phyloP scores from a whole-genome alignment of 2,797 vertebrate species.

The Labeo calbasu region DNA sequence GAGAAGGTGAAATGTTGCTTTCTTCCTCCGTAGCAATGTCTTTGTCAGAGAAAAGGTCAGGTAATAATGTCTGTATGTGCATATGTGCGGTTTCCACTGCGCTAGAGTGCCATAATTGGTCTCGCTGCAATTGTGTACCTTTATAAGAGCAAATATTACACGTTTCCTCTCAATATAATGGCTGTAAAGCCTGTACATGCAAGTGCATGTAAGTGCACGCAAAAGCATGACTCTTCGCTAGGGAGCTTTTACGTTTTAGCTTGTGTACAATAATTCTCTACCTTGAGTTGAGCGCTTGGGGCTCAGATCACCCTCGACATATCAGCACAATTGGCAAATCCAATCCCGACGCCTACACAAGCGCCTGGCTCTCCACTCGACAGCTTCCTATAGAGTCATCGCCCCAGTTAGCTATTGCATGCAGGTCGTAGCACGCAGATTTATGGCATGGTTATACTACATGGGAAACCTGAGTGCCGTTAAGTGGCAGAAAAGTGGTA shows the following conservation, averaged over 20 bases:
- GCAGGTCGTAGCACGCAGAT: slow-evolving; percentile 24
- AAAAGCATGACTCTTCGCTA: slow-evolving; percentile 1
- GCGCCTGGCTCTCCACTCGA: slow-evolving; percentile 50
- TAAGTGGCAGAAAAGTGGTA: slow-evolving; percentile 23
- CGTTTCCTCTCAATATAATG: slow-evolving; percentile 30
- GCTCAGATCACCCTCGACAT: slow-evolving; percentile 55
- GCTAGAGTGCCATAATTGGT: slow-evolving; percentile 3
- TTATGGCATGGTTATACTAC: slow-evolving; percentile 33
- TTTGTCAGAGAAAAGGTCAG: slow-evolving; percentile 41
- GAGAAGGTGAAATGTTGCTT: background rate
- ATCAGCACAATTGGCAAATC: slow-evolving; percentile 50
- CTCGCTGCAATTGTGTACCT: background rate
- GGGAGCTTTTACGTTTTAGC: slow-evolving; percentile 37
- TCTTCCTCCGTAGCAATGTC: background rate
- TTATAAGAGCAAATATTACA: slow-evolving; percentile 24
- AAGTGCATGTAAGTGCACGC: slow-evolving; percentile 19
- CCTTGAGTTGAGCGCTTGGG: slow-evolving; percentile 31
- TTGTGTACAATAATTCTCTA: slow-evolving; percentile 34
- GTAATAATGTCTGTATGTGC: background rate
- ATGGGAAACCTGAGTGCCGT: slow-evolving; percentile 45
- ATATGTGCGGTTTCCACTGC: background rate
- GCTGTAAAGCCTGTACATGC: slow-evolving; percentile 20
- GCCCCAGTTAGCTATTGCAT: slow-evolving; percentile 38
- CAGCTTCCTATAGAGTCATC: slow-evolving; percentile 56
- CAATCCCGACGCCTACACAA: slow-evolving; percentile 60